Conservation (phyloP, 2,888 invertebrate genomes). For the Scotopteryx bipunctaria region DNA sequence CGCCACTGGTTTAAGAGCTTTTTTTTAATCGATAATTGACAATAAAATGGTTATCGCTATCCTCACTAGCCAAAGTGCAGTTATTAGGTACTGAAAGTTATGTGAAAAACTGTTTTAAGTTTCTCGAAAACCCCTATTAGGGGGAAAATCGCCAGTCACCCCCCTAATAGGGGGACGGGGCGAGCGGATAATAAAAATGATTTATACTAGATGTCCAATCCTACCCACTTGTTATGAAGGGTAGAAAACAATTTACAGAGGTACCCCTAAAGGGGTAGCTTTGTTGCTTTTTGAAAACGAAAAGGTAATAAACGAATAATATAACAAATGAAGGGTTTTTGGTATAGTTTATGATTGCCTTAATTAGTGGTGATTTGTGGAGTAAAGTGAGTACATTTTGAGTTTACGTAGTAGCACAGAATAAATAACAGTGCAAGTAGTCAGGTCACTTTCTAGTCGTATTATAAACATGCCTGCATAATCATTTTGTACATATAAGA, state of each 20-base stretch:
- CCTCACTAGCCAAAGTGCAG: too few relatives aligned
- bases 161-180: slow-evolving; percentile 53
- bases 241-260: slow-evolving; percentile 77
- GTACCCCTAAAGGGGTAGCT: slow-evolving; percentile 55
- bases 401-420: too few relatives aligned
- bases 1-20: too few relatives aligned
- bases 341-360: slow-evolving; percentile 6
- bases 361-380: slow-evolving; percentile 9
- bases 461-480: too few relatives aligned
- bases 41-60: too few relatives aligned
- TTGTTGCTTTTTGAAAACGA: slow-evolving; percentile 23
- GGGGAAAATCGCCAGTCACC: slow-evolving; percentile 64
- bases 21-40: too few relatives aligned
- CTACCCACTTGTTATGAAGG: slow-evolving; percentile 66
- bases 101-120: slow-evolving; percentile 67
- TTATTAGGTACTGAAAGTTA: too few relatives aligned
- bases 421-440: too few relatives aligned
- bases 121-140: slow-evolving; percentile 54
- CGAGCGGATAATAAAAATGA: slow-evolving; percentile 75
- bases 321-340: slow-evolving; percentile 7
- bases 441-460: too few relatives aligned
- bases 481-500: too few relatives aligned
- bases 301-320: slow-evolving; percentile 22
- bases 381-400: background rate
- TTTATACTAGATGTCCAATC: slow-evolving; percentile 76